Conservation (phyloP, 2,797 vertebrate species). For the Sebastes diaconus region DNA sequence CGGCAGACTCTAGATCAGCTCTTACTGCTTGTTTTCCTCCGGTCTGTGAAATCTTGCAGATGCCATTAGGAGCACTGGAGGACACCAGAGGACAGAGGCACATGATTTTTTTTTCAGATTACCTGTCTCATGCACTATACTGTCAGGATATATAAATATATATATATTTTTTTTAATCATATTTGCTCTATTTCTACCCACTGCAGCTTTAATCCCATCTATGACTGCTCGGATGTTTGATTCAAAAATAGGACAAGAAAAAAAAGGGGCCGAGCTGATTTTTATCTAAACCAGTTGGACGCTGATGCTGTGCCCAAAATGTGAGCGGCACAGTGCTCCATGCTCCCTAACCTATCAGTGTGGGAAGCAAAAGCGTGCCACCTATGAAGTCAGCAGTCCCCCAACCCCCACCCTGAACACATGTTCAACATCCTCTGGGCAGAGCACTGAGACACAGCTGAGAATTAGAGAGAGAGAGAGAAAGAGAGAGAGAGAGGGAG, state of each 20-base stretch:
- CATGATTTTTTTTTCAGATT: too few species aligned
- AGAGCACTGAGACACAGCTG: constrained; percentile 67
- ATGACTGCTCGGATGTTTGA: neutral
- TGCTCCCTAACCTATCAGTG: constrained; percentile 54
- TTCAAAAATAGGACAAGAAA: constrained; percentile 7
- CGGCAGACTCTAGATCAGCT: too few species aligned
- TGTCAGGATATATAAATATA: too few species aligned
- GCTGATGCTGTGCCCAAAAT: neutral
- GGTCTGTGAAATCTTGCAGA: too few species aligned
- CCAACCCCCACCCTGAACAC: constrained; percentile 78
- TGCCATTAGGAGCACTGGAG: too few species aligned
- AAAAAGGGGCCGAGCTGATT: constrained; percentile 15
- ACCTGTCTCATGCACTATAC: too few species aligned
- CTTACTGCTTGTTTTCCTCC: too few species aligned
- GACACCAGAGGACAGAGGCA: too few species aligned
- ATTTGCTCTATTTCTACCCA: too few species aligned
- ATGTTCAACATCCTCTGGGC: constrained; percentile 79
- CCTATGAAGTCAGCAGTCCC: constrained; percentile 75
- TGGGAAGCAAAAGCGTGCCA: constrained; percentile 62
- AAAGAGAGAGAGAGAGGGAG: constrained; percentile 42
- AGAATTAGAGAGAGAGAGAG: constrained; percentile 53
- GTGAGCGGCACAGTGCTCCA: constrained; percentile 4
- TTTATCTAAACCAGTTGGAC: constrained; percentile 8
- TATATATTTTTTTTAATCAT: too few species aligned
- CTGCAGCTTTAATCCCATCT: neutral